Base-by-base conservation (phyloP, 2,797 vertebrate species). In the Xyrichtys novacula region DNA sequence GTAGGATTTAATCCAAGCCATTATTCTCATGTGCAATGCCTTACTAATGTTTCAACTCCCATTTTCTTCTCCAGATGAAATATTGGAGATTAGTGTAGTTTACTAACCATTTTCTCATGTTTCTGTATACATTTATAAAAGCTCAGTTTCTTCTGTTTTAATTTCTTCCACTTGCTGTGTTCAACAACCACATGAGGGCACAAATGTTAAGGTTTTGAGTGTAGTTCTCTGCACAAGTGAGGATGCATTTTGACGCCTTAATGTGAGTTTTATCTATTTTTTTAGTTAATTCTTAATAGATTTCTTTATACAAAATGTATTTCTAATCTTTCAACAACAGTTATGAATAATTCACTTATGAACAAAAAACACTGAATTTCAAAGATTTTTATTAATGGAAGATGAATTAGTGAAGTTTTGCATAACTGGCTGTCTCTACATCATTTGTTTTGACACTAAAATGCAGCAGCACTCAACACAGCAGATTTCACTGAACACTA, bases 151-250 rank as follows among this genome's bases (percentile, higher is more conserved):
- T 11, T 15, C 7, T 63, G 2, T 14, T 38, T 36, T 17, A 6
- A 10, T 64, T 53, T 23, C 23, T 36, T 17, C 22, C 1, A 8
- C 22, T 53, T 66, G 12, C 38, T n/a, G 23, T 40, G 31, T 25
- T 40, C 47, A 55, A 5, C 54, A 17, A 47, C 84, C 86, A 89
- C 81, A 85, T 0, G 71, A 66, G 71, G 83, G 75, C 76, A 56
- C 39, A 66, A 57, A 12, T 34, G 65, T 19, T 25, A 63, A 44
- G 14, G 8, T 26, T 69, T 68, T 28, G 23, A 59, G 12, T 29
- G 5, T 2, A 22, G 17, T 4, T 14, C 39, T 11, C 14, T 22
- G 46, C n/a, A 52, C 7, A n/a, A n/a, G n/a, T 7, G 7, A 31
- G 31, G 3, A 31, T 31, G n/a, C n/a, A n/a, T n/a, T n/a, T n/a